Evolutionary conservation across 35 echinoderm and acorn worm genomes (phyloP).

Genomic region (Strongylocentrotus purpuratus): DNA sequence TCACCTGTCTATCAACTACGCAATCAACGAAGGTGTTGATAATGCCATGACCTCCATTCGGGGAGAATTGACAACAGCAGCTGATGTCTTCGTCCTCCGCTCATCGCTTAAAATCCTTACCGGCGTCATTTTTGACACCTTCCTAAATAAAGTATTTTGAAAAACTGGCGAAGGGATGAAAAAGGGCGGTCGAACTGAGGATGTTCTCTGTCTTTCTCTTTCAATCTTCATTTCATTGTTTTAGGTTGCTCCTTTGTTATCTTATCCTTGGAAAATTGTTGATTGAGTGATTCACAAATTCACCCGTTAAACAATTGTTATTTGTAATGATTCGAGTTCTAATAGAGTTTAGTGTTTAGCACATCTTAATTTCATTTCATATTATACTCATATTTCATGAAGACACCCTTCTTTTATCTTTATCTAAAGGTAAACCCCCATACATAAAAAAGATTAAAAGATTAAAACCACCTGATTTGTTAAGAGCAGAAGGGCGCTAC

Average conservation of each 20-base stretch:
- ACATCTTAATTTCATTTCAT: too few species aligned
- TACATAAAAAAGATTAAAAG: too few species aligned
- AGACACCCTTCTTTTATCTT: too few species aligned
- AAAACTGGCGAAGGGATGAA: not conserved
- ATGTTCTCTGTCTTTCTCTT: not conserved
- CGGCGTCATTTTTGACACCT: not conserved
- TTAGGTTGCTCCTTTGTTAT: not conserved
- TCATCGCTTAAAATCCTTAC: not conserved
- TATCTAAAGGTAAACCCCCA: too few species aligned
- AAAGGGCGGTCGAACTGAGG: not conserved
- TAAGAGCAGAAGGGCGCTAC: too few species aligned
- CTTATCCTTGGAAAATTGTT: too few species aligned
- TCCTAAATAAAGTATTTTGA: not conserved
- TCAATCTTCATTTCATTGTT: not conserved
- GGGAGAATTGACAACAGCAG: not conserved
- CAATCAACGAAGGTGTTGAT: conserved; percentile 28
- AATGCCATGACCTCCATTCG: conserved; percentile 9
- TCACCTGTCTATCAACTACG: not conserved
- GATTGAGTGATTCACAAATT: too few species aligned
- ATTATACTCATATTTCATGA: too few species aligned
- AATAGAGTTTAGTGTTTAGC: too few species aligned
- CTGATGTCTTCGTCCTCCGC: not conserved
- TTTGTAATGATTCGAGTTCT: too few species aligned
- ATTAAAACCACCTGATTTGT: too few species aligned
- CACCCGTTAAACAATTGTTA: too few species aligned